These are phyloP conservation scores for Hydraecia micacea DNA, from an alignment of 2,888 invertebrate species.

Conservation along the genomic window DNA sequence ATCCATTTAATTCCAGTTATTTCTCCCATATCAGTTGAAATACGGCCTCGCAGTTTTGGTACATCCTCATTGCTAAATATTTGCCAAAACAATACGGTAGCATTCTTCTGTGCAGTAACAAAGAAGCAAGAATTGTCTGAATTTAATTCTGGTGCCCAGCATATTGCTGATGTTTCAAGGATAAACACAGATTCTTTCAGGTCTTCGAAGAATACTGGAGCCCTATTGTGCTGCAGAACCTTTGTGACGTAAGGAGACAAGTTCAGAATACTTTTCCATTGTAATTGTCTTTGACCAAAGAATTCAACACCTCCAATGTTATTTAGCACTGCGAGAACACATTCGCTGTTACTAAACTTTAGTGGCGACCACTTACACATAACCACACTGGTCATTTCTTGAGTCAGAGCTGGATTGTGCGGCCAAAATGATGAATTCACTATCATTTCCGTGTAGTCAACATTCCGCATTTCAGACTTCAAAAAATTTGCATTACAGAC, in stretches of 20 bases:
- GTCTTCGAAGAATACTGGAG: constrained; percentile 68
- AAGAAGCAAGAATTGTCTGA: constrained; percentile 76
- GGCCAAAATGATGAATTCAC: constrained; percentile 82
- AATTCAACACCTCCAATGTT: constrained; percentile 82
- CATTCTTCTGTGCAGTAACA: constrained; percentile 82
- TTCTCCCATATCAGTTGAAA: constrained; percentile 70
- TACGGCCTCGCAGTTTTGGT: constrained; percentile 65
- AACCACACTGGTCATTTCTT: constrained; percentile 75
- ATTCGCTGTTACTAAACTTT: constrained; percentile 70
- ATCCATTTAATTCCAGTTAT: constrained; percentile 78
- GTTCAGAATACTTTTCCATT: constrained; percentile 74
- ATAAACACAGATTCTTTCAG: constrained; percentile 73
- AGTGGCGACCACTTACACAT: constrained; percentile 80
- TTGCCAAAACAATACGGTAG: constrained; percentile 78
- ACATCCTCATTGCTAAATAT: constrained; percentile 61
- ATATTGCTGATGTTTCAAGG: constrained; percentile 76
- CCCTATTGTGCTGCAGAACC: constrained; percentile 54
- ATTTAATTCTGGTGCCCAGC: constrained; percentile 77
- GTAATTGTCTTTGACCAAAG: constrained; percentile 64
- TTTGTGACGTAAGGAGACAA: constrained; percentile 72
- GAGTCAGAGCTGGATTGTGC: constrained; percentile 75
- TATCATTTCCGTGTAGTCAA: constrained; percentile 80
- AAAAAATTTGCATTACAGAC: constrained; percentile 73
- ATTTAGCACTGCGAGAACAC: constrained; percentile 79
- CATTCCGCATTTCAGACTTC: constrained; percentile 72